These are phyloP conservation scores for Drosophila pectinifera DNA, from an alignment of 1,140 invertebrate genomes.

Conservation along the genomic window DNA sequence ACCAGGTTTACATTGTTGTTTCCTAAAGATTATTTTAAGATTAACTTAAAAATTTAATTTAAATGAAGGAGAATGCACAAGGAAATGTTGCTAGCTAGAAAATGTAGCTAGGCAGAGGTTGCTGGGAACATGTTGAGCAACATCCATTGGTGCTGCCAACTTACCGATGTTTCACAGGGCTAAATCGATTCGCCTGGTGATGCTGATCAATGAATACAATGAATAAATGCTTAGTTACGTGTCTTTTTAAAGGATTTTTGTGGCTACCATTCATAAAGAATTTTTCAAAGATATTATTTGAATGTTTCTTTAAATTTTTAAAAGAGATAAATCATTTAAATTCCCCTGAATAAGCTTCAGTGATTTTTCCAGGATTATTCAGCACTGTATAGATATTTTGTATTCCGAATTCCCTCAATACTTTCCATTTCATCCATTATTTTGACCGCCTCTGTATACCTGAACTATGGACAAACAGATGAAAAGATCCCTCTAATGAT, in stretches of 20 bases:
- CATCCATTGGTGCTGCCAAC: not conserved
- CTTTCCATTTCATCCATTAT: slow-evolving; percentile 10
- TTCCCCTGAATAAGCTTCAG: too few species aligned
- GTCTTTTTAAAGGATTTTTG: too few species aligned
- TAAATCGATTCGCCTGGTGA: not conserved
- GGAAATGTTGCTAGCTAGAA: too few species aligned
- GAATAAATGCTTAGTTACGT: too few species aligned
- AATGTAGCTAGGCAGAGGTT: not conserved
- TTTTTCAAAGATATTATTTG: not conserved
- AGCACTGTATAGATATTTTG: not conserved
- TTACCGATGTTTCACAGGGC: too few species aligned
- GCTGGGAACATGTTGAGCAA: not conserved
- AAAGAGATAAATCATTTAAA: too few species aligned
- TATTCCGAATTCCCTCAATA: not conserved
- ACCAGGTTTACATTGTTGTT: not conserved
- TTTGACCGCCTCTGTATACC: not conserved
- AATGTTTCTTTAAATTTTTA: not conserved
- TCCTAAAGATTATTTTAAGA: too few species aligned
- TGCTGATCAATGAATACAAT: too few species aligned
- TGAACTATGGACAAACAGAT: not conserved
- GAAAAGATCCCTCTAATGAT: slow-evolving; percentile 16
- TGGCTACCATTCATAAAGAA: not conserved
- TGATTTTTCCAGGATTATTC: not conserved
- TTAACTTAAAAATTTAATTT: too few species aligned
- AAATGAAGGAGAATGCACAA: not conserved